Percentiles rank a stretch among this genome's conserved stretches.
Evolutionary conservation across 2,797 vertebrate genomes (phyloP).

Genomic region (Alouatta caraya): DNA sequence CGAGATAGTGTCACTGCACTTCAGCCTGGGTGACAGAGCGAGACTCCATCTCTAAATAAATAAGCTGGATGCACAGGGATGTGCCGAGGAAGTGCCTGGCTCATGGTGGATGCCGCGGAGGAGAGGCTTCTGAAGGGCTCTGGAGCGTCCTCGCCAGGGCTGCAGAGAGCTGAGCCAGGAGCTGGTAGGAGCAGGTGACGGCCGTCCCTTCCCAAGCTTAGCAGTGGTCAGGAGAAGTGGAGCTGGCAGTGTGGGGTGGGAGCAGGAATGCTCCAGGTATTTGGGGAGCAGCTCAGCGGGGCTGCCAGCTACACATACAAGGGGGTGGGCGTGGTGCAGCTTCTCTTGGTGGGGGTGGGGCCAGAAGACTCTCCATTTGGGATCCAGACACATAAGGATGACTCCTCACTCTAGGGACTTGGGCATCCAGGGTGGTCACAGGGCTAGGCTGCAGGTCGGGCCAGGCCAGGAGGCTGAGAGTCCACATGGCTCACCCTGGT

Average conservation of each 20-base stretch:
- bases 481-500: neutral
- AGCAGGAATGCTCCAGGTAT: neutral
- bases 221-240: neutral
- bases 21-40: no score
- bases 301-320: rapidly evolving
- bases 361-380: neutral
- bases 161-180: no score
- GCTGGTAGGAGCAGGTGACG: no score
- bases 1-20: no score
- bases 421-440: neutral
- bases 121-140: neutral
- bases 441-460: neutral
- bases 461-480: neutral
- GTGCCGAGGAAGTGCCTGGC: neutral
- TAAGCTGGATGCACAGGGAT: neutral
- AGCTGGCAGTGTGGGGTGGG: neutral
- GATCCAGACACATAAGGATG: neutral
- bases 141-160: neutral
- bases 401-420: neutral
- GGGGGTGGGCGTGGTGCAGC: neutral
- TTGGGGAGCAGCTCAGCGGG: neutral
- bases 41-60: no score
- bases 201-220: no score
- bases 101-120: rapidly evolving
- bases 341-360: neutral